Base-by-base conservation (phyloP, 2,888 invertebrate genomes). In the Carpatolechia fugitivella region DNA sequence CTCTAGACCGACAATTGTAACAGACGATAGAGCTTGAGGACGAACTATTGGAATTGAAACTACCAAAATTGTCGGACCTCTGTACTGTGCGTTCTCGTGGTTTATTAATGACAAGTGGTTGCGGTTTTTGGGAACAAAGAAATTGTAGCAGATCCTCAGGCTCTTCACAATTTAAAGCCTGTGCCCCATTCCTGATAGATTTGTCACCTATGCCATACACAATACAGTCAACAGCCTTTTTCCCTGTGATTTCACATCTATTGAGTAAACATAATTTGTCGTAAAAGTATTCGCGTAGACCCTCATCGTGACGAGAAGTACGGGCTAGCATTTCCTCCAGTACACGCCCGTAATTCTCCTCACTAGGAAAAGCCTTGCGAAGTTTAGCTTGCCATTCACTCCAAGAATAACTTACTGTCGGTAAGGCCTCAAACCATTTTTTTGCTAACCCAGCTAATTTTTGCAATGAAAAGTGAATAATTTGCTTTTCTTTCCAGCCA, bases 191-290 rank as follows among this genome's bases (percentile, higher is more conserved):
- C n/a, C 57, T 38, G 14, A 62, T 49, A 10, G 60, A 55, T 6
- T 31, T 56, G 47, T 66, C 60, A 2, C 5, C 24, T 31, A 61
- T 59, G 1, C 64, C 64, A 16, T 63, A 51, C 11, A 65, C 51
- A 2, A 66, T 30, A 48, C 68, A 66, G 31, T 64, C 63, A 7
- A 66, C 65, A 6, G 62, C 66, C 16, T 63, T 57, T n/a, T 52
- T 59, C 0, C 59, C 63, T 18, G 14, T 52, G 14, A 63, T 60
- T 24, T 58, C 57, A 50, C 61, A 61, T 35, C 60, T 51, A 52
- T 54, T 60, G 30, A 60, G n/a, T 10, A 62, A 38, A 20, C 41
- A 36, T 13, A 59, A 36, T 44, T 61, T 63, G 8, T 61, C 61
- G 20, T 58, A 61, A 41, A 59, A 63, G 48, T 60, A 63, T 18